Percentiles rank a stretch among this genome's conserved stretches.
Evolutionary conservation across 2,113 vertebrate species (phyloP).

Genomic region (Furnarius figulus): DNA sequence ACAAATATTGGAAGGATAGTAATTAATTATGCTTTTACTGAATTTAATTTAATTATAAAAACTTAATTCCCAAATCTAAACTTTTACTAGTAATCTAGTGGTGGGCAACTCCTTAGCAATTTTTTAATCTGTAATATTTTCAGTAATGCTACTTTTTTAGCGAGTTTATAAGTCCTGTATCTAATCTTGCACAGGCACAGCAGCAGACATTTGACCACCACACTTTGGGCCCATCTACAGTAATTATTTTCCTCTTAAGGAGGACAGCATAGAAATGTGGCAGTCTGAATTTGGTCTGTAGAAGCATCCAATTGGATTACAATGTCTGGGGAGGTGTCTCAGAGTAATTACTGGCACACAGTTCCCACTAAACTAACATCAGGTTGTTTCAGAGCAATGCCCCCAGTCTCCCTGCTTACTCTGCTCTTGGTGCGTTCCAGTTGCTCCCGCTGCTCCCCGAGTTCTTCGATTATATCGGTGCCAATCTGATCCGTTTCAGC

Average conservation of each 20-base stretch:
- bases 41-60: neutral
- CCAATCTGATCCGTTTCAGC: constrained; percentile 91
- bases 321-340: fast-evolving
- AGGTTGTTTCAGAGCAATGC: neutral
- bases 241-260: neutral
- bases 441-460: constrained; percentile 93
- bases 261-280: neutral
- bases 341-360: fast-evolving
- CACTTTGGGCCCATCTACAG: neutral
- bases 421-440: constrained; percentile 88
- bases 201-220: neutral
- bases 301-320: fast-evolving
- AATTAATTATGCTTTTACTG: neutral
- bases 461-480: constrained; percentile 91
- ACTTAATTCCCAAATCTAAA: neutral
- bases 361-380: neutral
- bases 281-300: neutral
- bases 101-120: neutral
- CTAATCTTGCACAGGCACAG: neutral
- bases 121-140: neutral
- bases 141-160: neutral
- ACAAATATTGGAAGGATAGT: neutral
- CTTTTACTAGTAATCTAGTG: neutral
- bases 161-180: neutral
- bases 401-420: constrained; percentile 70